Evolutionary conservation across 2,797 vertebrate species (phyloP).

Genomic region (Psittacula echo): DNA sequence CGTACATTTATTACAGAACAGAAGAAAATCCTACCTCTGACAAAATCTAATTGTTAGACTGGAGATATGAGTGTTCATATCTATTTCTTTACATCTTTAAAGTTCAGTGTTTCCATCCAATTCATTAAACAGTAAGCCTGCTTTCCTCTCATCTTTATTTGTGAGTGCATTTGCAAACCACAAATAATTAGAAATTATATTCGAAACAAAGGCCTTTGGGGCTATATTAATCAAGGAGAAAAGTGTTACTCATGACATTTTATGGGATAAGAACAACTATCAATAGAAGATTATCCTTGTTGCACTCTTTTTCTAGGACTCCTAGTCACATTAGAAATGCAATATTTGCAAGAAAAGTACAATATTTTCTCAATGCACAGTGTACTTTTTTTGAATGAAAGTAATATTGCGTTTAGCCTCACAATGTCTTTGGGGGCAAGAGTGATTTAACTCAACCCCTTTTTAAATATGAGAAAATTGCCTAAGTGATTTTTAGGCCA

Average conservation of each 20-base stretch:
- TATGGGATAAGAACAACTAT: constrained; percentile 5
- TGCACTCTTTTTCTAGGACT: background rate
- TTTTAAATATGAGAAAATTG: constrained; percentile 14
- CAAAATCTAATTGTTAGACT: constrained; percentile 45
- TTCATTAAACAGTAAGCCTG: constrained; percentile 65
- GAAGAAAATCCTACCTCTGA: constrained; percentile 16
- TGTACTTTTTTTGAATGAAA: background rate
- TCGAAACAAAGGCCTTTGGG: constrained; percentile 71
- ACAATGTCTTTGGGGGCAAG: background rate
- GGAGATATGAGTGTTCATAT: constrained; percentile 37
- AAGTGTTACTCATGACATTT: constrained; percentile 68
- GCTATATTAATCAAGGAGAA: constrained; percentile 67
- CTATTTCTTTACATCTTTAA: constrained; percentile 28
- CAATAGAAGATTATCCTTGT: constrained; percentile 6
- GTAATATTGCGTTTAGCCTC: constrained; percentile 1
- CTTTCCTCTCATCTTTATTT: constrained; percentile 67
- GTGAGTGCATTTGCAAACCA: constrained; percentile 66
- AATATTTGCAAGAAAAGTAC: background rate
- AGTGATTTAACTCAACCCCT: background rate
- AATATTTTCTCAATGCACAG: background rate
- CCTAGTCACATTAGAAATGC: background rate
- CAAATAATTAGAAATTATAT: constrained; percentile 78
- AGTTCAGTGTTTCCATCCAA: constrained; percentile 55
- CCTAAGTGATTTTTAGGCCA: constrained; percentile 48
- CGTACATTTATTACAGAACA: background rate